phyloP scores from a whole-genome alignment of 2,888 invertebrate genomes.

The Agapetus fuscipes region DNA sequence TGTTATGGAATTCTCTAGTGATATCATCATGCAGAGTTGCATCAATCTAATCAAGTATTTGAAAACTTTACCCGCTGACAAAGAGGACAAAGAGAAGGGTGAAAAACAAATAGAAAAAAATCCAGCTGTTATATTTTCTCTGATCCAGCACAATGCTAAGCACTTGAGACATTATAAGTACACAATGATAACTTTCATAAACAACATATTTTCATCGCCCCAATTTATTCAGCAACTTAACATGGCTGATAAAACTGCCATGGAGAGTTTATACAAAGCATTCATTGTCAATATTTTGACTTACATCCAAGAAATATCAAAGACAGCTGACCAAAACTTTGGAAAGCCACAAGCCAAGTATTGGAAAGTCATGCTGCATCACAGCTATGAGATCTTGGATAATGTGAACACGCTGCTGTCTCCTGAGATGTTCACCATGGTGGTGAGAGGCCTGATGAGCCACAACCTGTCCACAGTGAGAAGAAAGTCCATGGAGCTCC shows the following conservation, averaged over 20 bases:
- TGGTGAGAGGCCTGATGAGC: conserved; percentile 61
- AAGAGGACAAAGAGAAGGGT: conserved; percentile 40
- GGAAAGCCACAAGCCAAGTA: conserved; percentile 56
- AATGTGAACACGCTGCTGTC: conserved; percentile 72
- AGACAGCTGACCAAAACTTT: conserved; percentile 50
- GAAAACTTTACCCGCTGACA: conserved; percentile 55
- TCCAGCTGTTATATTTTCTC: conserved; percentile 49
- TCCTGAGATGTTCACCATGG: conserved; percentile 67
- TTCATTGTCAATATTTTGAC: conserved; percentile 59
- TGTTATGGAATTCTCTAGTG: conserved; percentile 54
- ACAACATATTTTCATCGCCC: conserved; percentile 55
- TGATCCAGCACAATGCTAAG: conserved; percentile 55
- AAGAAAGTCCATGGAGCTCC: conserved; percentile 73
- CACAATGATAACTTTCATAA: conserved; percentile 63
- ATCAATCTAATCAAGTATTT: conserved; percentile 58
- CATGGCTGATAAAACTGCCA: conserved; percentile 36
- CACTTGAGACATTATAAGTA: conserved; percentile 82
- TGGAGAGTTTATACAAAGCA: conserved; percentile 57
- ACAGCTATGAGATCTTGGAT: conserved; percentile 70
- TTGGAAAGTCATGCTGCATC: conserved; percentile 73
- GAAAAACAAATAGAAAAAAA: conserved; percentile 31
- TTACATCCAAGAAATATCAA: conserved; percentile 56
- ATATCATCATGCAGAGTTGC: conserved; percentile 52
- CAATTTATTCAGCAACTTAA: conserved; percentile 60
- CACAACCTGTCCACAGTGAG: conserved; percentile 63